phyloP scores from a whole-genome alignment of 37 sponge, comb jelly and placozoan genomes.

The Hormiphora californensis region DNA sequence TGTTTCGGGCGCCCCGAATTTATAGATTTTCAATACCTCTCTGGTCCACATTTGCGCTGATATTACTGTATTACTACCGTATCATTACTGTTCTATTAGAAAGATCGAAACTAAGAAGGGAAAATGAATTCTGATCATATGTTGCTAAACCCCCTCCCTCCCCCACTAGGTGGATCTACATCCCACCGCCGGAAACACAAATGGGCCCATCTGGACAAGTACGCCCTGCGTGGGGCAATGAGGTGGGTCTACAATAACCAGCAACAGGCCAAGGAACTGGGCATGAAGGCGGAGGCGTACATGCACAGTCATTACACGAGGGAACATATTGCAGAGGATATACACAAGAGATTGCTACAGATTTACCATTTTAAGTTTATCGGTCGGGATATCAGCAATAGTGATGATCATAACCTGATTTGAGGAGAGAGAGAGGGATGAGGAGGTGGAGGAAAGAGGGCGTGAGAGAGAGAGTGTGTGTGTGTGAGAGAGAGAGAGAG shows the following conservation, averaged over 20 bases:
- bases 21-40: not conserved
- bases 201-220: slow-evolving; percentile 38
- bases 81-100: too few species aligned
- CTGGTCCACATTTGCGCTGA: not conserved
- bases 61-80: not conserved
- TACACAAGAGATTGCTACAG: not conserved
- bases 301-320: not conserved
- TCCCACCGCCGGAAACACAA: too few species aligned
- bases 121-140: too few species aligned
- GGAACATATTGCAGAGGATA: not conserved
- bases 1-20: not conserved
- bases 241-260: slow-evolving; percentile 25
- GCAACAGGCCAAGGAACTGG: not conserved
- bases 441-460: not conserved
- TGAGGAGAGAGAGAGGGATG: not conserved
- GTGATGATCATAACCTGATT: not conserved
- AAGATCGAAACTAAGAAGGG: too few species aligned
- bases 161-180: too few species aligned
- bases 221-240: slow-evolving; percentile 42
- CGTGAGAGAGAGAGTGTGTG: not conserved
- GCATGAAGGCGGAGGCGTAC: not conserved
- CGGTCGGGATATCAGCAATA: not conserved
- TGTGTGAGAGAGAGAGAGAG: too few species aligned
- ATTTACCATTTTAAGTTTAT: not conserved
- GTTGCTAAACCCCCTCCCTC: too few species aligned